Evolutionary conservation across 2,797 vertebrate species (phyloP).

Genomic region (Urocyon cinereoargenteus): DNA sequence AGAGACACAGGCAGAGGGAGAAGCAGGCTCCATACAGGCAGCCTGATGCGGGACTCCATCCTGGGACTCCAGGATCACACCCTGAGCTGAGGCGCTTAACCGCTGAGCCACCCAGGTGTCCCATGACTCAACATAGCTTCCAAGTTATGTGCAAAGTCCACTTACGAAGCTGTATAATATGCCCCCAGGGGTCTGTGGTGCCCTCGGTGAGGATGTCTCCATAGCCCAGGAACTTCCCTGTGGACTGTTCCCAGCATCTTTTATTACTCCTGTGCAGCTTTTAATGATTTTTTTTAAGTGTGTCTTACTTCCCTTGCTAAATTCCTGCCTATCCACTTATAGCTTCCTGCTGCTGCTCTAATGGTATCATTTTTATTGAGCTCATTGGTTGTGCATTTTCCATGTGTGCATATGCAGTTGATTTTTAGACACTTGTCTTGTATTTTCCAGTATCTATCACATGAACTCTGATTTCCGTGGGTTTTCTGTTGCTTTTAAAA

Average conservation of each 20-base stretch:
- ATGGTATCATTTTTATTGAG: rapidly evolving
- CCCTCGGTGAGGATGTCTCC: background rate
- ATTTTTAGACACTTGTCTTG: background rate
- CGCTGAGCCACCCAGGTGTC: too few relatives aligned
- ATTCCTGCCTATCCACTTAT: background rate
- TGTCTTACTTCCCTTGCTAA: background rate
- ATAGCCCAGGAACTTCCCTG: rapidly evolving
- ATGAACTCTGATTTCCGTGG: background rate
- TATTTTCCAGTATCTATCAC: background rate
- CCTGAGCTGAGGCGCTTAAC: too few relatives aligned
- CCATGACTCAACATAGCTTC: background rate
- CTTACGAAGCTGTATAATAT: background rate
- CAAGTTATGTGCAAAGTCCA: background rate
- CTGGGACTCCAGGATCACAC: too few relatives aligned
- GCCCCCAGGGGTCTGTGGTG: rapidly evolving
- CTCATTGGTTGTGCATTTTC: too few relatives aligned
- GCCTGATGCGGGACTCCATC: too few relatives aligned
- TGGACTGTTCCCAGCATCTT: too few relatives aligned
- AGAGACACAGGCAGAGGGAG: too few relatives aligned
- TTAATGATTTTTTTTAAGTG: background rate
- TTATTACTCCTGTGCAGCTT: background rate
- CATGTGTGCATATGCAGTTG: rapidly evolving
- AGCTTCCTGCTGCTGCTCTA: rapidly evolving
- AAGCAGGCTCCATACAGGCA: too few relatives aligned
- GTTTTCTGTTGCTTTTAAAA: background rate